Evolutionary conservation across 2,888 invertebrate genomes (phyloP).

Genomic region (Pachydiplax longipennis): DNA sequence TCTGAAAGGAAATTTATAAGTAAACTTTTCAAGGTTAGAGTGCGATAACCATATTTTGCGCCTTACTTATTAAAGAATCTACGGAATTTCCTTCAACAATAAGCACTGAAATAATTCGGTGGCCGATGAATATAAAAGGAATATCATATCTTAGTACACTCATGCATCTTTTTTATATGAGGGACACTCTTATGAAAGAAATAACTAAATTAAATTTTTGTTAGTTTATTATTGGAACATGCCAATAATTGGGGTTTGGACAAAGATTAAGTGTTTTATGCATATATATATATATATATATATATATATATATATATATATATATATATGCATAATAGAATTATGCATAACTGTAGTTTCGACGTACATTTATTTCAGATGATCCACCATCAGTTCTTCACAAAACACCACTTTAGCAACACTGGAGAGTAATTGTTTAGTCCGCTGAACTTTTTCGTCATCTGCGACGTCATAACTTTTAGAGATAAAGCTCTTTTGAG

Average conservation of each 20-base stretch:
- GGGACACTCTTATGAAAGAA: neutral
- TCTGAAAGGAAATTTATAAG: no score
- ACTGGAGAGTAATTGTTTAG: neutral
- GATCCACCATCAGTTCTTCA: neutral
- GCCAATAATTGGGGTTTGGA: constrained; percentile 28
- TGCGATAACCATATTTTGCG: no score
- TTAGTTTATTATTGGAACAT: constrained; percentile 22
- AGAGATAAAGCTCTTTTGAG: neutral
- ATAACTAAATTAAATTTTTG: neutral
- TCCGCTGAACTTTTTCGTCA: neutral
- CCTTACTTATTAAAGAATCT: no score
- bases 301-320: neutral
- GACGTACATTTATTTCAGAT: neutral
- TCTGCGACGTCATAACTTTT: neutral
- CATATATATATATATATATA: neutral
- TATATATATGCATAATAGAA: neutral
- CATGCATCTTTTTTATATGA: no score
- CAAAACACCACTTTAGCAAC: neutral
- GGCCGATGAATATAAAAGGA: no score
- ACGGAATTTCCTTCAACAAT: no score
- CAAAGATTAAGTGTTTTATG: constrained; percentile 20
- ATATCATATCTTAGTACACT: no score
- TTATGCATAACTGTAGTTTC: neutral
- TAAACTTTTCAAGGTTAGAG: no score
- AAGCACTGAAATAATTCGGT: no score